These are phyloP conservation scores for Ursus arctos DNA, from an alignment of 2,113 vertebrate species.

Conservation along the genomic window DNA sequence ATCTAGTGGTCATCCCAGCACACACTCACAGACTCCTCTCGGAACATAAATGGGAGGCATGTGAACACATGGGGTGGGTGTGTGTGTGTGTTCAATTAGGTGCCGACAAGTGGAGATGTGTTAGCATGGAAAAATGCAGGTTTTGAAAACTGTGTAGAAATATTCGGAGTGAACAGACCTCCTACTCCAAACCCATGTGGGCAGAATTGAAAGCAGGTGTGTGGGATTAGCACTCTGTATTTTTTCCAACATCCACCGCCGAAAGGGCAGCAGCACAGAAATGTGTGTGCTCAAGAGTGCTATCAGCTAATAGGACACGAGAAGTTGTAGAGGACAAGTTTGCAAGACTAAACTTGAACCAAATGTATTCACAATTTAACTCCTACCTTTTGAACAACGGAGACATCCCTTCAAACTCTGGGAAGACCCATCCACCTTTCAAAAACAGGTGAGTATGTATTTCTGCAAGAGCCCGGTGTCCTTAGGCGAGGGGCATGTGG, in stretches of 20 bases:
- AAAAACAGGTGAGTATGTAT: background rate
- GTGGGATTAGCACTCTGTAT: conserved; percentile 44
- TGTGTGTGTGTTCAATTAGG: background rate
- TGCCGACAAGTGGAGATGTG: conserved; percentile 49
- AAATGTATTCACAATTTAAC: background rate
- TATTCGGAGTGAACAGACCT: conserved; percentile 41
- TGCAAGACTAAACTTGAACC: background rate
- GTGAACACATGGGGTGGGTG: background rate
- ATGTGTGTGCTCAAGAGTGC: background rate
- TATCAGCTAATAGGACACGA: background rate
- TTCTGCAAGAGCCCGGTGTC: background rate
- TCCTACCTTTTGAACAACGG: background rate
- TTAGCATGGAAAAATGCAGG: conserved; percentile 64
- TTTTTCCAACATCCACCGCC: conserved; percentile 32
- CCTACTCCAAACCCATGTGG: conserved; percentile 43
- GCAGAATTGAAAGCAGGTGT: conserved; percentile 69
- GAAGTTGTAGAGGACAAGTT: conserved; percentile 34
- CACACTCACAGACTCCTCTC: background rate
- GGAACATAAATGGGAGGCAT: background rate
- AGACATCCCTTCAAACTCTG: background rate
- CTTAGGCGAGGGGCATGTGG: background rate
- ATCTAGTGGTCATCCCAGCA: conserved; percentile 41
- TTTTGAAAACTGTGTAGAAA: conserved; percentile 68
- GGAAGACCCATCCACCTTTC: background rate
- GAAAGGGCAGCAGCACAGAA: conserved; percentile 37